Base-by-base conservation (phyloP, 2,888 invertebrate genomes). In the Conistra vaccinii region DNA sequence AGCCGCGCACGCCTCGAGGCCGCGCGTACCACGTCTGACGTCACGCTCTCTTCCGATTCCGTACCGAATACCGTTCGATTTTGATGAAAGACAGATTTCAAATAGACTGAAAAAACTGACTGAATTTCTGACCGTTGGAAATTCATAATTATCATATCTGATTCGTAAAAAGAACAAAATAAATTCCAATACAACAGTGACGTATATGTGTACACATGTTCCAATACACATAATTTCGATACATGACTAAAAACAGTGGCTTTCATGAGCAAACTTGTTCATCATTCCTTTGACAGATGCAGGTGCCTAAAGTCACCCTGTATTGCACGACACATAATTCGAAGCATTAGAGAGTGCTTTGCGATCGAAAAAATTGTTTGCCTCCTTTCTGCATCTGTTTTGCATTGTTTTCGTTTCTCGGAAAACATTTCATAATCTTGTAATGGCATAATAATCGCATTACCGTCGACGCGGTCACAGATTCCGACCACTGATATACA, bases 1-100 rank as follows among this genome's bases (percentile, higher is more conserved):
- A 88, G 85, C 87, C 73, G 83, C 83, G 78, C 84, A 85, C 67
- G 78, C 77, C 60, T 45, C 81, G 85, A 92, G 93, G 93, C 75
- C 91, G 85, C 89, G 88, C 91, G 89, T 88, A 77, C 83, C 53
- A 23, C 20, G 42, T 12, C 66, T 86, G 78, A 89, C 86, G 89
- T 89, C 85, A 88, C 69, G 77, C 76, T 85, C 78, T 84, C 86
- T 80, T 87, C 78, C 80, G 66, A 80, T 63, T 80, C 61, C 69
- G 39, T 53, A 48, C 23, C 29, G 61, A n/a, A n/a, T 57, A 32
- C 4, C 29, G n/a, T n/a, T n/a, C n/a, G 48, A 58, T 53, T 73
- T 45, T 62, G 53, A 53, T 35, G 51, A 61, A 23, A 35, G 12
- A 53, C 3, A 39, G n/a, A 32, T 35, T 61, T 29, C 14, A 48